Percentiles rank a stretch among this genome's conserved stretches.
These are phyloP conservation scores for Catostomus latipinnis DNA, from an alignment of 2,797 vertebrate genomes.

Conservation along the genomic window DNA sequence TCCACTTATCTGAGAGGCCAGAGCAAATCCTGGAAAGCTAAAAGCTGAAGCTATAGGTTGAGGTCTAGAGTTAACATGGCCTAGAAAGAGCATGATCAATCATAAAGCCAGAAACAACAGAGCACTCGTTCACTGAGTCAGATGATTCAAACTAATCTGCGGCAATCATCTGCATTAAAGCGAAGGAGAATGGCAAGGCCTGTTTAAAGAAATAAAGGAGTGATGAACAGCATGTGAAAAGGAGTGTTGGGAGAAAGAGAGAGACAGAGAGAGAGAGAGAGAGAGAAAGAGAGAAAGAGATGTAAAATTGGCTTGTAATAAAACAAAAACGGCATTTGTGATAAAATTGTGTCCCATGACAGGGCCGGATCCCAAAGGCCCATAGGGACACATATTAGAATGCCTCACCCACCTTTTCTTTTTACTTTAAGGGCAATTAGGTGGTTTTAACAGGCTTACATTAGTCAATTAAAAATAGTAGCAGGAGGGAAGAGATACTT, in stretches of 20 bases:
- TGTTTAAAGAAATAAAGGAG: slow-evolving; percentile 3
- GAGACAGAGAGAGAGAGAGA: slow-evolving; percentile 21
- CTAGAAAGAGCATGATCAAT: slow-evolving; percentile 48
- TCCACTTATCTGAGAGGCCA: slow-evolving; percentile 63
- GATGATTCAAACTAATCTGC: neutral
- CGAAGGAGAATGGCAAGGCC: neutral
- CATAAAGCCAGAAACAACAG: slow-evolving; percentile 60
- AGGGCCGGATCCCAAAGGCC: too few species aligned
- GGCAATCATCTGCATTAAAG: slow-evolving; percentile 20
- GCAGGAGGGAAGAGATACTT: too few species aligned
- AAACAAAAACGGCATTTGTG: neutral
- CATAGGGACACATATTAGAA: too few species aligned
- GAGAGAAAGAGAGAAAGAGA: slow-evolving; percentile 32
- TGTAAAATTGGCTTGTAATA: slow-evolving; percentile 8
- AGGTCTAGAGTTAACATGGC: slow-evolving; percentile 48
- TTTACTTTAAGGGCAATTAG: too few species aligned
- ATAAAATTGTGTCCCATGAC: neutral
- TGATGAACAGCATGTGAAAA: slow-evolving; percentile 12
- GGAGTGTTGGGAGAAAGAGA: slow-evolving; percentile 41
- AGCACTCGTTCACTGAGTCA: slow-evolving; percentile 36
- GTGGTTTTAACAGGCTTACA: too few species aligned
- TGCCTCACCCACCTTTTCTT: too few species aligned
- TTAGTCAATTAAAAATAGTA: too few species aligned
- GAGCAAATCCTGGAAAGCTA: slow-evolving; percentile 60
- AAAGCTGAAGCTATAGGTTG: slow-evolving; percentile 58